Base-by-base conservation (phyloP, 2,113 vertebrate species). In the Chloroceryle aenea region DNA sequence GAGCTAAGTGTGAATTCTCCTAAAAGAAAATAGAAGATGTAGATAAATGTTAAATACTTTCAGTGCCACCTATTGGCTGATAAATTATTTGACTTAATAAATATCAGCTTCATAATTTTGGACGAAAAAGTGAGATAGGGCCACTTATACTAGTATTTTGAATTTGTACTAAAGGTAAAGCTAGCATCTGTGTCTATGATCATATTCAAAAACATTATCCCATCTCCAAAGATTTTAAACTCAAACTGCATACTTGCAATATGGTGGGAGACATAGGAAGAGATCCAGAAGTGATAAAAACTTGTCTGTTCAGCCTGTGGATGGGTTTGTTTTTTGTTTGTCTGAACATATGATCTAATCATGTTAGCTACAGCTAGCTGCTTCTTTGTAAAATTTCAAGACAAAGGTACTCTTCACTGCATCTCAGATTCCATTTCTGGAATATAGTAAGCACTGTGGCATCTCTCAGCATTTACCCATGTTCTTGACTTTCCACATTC, bases 11-110 rank as follows among this genome's bases (percentile, higher is more conserved):
- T 32, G 50, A 68, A 73, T 67, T 91, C 10, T 68, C 21, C 56
- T 56, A 45, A 63, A 93, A 88, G 17, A 87, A 95, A 78, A 40
- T 7, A 72, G 21, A 71, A 59, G 13, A 87, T 71, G 38, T 52
- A 81, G 17, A 63, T 62, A 92, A 82, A 95, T 96, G 36, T 84
- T 90, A 93, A 97, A 73, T 97, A 76, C 95, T 88, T 96, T 90
- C 93, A 97, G 88, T 95, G 93, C 97, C 97, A 97, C 84, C 97
- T 97, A 95, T 96, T 96, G 97, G 95, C 19, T 74, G 92, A 94
- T 59, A 76, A 63, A 84, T 93, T 80, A 30, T 64, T 76, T 81
- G n/a, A 26, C 72, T 87, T 73, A 76, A 59, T 75, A 26, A 94
- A 50, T 7, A 69, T 53, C 7, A 62, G 22, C 12, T 91, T 91